Percentiles rank a stretch among this genome's conserved stretches.
Conservation (phyloP, 2,113 vertebrate species). For the Anoplopoma fimbria region DNA sequence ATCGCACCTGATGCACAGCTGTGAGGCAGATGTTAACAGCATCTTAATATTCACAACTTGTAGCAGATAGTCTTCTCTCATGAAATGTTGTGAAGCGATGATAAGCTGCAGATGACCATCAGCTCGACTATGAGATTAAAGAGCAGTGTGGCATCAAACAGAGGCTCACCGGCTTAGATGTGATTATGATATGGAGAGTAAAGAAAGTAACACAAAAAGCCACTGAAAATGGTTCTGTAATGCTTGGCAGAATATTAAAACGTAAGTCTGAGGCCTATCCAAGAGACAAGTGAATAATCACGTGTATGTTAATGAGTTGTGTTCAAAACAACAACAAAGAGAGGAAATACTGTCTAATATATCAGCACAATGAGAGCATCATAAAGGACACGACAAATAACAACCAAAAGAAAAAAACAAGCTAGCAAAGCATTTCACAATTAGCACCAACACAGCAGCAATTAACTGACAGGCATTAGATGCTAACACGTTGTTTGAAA, state of each 20-base stretch:
- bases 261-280: not conserved
- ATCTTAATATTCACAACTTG: slow-evolving; percentile 8
- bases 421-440: not conserved
- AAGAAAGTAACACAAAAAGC: not conserved
- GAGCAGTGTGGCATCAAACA: not conserved
- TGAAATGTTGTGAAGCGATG: slow-evolving; percentile 1
- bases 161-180: not conserved
- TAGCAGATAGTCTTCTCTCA: not conserved
- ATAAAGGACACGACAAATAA: not conserved
- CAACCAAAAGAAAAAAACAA: not conserved
- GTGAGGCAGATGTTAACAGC: not conserved
- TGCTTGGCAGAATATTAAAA: not conserved
- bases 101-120: slow-evolving; percentile 19
- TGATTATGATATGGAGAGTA: not conserved
- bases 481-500: not conserved
- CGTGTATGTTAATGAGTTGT: not conserved
- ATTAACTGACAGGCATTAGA: not conserved
- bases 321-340: not conserved
- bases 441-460: not conserved
- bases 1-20: not conserved
- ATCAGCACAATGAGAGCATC: not conserved
- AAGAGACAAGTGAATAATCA: not conserved
- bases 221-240: not conserved
- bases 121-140: not conserved
- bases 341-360: not conserved